Evolutionary conservation across 2,113 vertebrate species (phyloP), one percentile per base, ranked within the genome.

Genomic region (Himantopus leucocephalus): DNA sequence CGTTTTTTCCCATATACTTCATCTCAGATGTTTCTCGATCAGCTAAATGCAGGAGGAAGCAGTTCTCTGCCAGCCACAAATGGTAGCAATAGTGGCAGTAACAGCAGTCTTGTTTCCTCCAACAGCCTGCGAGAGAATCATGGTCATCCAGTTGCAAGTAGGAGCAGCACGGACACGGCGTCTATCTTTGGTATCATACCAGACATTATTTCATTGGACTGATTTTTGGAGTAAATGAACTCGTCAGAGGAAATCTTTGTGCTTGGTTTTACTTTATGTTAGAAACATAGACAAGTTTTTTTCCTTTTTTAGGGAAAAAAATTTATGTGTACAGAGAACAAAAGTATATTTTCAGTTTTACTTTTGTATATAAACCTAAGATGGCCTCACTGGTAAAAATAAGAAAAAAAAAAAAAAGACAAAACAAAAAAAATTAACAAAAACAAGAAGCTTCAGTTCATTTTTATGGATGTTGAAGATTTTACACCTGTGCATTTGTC

Each of bases 311-410:
- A 97, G 98, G 97, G 85, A 97, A 96, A 80, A 96, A 97, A 97
- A 98, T 98, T 97, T 97, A 98, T 96, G 96, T 99, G 99, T 99
- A 99, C 99, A 99, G 99, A 99, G 99, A 99, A 99, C 99, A 99
- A 98, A 99, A 99, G 99, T 99, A 98, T 99, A 99, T 99, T 99
- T 99, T 99, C 99, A 99, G 99, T 99, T 99, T 99, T 99, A 99
- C 99, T 99, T 99, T 99, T 99, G 98, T 99, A 99, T 98, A 99
- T 99, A 99, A 99, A 99, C 98, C 98, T 98, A 98, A 99, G 99
- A 99, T 98, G 98, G 98, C 98, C 98, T 98, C 98, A 98, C 97
- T 98, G 97, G 98, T 99, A 98, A 99, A 98, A 98, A 96, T 85
- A 96, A 97, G 77, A 35, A 90, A 89, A 77, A 75, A 78, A 78